Evolutionary conservation across 2,888 invertebrate species (phyloP).

Genomic region (Lymantria monacha): DNA sequence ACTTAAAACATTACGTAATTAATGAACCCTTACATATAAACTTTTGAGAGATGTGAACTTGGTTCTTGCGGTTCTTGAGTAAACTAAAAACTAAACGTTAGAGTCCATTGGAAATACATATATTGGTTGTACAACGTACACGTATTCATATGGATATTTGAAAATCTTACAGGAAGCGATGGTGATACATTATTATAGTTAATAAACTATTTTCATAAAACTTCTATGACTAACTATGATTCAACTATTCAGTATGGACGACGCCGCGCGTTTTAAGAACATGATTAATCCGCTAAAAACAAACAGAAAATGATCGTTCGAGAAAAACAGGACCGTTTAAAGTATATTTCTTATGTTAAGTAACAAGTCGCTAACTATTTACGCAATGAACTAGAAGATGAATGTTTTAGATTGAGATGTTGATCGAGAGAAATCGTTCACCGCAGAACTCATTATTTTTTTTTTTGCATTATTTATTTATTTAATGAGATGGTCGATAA

Average conservation of each 20-base stretch:
- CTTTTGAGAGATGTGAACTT: no score
- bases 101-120: no score
- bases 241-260: constrained; percentile 5
- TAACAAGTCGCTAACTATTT: constrained; percentile 3
- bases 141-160: not conserved
- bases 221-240: constrained; percentile 16
- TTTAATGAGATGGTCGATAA: not conserved
- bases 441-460: constrained; percentile 8
- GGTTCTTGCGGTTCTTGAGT: no score
- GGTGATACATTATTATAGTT: not conserved
- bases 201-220: not conserved
- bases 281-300: not conserved
- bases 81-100: no score
- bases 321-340: constrained; percentile 12
- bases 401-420: constrained; percentile 18
- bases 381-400: constrained; percentile 12
- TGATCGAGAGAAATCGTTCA: constrained; percentile 18
- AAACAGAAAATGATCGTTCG: not conserved
- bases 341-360: constrained; percentile 8
- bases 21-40: no score
- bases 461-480: constrained; percentile 3
- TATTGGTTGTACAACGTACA: no score
- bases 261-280: not conserved
- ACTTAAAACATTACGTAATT: no score
- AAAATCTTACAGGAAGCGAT: not conserved